These are phyloP conservation scores for Drosophila sechellia DNA, from an alignment of 1,140 invertebrate genomes.

Conservation along the genomic window DNA sequence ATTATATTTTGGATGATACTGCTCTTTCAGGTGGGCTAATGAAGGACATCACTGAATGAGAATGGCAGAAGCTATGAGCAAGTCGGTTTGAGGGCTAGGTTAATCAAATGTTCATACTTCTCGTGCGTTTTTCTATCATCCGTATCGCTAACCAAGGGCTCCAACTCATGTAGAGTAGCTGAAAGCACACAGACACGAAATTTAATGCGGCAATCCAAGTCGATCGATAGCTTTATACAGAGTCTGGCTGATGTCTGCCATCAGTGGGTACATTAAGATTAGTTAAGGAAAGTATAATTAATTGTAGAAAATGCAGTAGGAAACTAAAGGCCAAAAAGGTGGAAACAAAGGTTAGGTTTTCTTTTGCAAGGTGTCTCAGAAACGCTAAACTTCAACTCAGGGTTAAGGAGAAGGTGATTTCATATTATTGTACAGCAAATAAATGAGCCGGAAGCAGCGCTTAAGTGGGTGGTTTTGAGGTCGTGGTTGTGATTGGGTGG, in stretches of 20 bases:
- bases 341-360: conserved; percentile 44
- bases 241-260: conserved; percentile 41
- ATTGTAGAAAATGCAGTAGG: conserved; percentile 47
- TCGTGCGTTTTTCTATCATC: conserved; percentile 85
- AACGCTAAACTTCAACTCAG: conserved; percentile 57
- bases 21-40: conserved; percentile 39
- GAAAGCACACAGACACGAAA: conserved; percentile 80
- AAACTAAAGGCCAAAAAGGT: conserved; percentile 59
- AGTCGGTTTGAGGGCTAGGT: conserved; percentile 25
- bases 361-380: conserved; percentile 69
- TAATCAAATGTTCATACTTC: conserved; percentile 78
- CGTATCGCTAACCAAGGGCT: conserved; percentile 91
- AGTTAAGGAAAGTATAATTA: conserved; percentile 45
- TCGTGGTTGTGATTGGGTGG: conserved; percentile 25
- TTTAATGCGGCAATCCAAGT: conserved; percentile 61
- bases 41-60: conserved; percentile 52
- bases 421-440: conserved; percentile 72
- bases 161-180: conserved; percentile 87
- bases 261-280: conserved; percentile 59
- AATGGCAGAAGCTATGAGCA: conserved; percentile 59
- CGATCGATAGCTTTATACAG: conserved; percentile 27
- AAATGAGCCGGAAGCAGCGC: conserved; percentile 67
- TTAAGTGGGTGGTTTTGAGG: conserved; percentile 29
- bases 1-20: conserved; percentile 22
- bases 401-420: conserved; percentile 37